Conservation (phyloP, 2,113 vertebrate genomes). For the Trogon surrucura region DNA sequence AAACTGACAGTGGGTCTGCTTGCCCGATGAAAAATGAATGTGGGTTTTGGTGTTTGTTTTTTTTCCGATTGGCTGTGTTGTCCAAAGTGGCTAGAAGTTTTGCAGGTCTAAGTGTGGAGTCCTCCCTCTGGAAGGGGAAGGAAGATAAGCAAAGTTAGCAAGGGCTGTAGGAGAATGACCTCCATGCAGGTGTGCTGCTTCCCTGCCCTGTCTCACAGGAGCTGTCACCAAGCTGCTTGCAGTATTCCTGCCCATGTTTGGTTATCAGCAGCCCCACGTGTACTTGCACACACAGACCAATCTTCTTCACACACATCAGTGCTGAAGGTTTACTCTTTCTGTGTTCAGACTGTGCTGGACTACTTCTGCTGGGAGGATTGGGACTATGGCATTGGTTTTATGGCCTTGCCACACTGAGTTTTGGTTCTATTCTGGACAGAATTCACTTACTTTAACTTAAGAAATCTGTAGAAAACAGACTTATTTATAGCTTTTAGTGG, state of each 20-base stretch:
- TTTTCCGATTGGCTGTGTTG: background rate
- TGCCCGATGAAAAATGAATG: background rate
- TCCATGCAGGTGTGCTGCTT: background rate
- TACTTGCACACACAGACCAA: background rate
- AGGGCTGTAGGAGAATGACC: background rate
- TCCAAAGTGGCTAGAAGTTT: background rate
- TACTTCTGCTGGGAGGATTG: background rate
- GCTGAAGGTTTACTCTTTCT: background rate
- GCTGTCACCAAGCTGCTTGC: background rate
- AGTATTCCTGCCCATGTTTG: background rate
- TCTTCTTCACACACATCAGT: background rate
- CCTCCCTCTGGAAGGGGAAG: background rate
- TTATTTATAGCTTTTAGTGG: background rate
- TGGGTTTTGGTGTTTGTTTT: background rate
- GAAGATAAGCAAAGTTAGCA: background rate
- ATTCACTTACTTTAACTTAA: background rate
- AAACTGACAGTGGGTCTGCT: background rate
- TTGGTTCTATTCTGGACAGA: background rate
- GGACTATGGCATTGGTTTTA: background rate
- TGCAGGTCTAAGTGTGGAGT: background rate
- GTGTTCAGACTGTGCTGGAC: background rate
- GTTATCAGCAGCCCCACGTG: background rate
- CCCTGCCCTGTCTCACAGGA: accelerated
- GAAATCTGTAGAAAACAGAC: background rate
- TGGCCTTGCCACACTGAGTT: background rate